phyloP scores from a whole-genome alignment of 2,113 vertebrate genomes.

The Nesogale talazaci region DNA sequence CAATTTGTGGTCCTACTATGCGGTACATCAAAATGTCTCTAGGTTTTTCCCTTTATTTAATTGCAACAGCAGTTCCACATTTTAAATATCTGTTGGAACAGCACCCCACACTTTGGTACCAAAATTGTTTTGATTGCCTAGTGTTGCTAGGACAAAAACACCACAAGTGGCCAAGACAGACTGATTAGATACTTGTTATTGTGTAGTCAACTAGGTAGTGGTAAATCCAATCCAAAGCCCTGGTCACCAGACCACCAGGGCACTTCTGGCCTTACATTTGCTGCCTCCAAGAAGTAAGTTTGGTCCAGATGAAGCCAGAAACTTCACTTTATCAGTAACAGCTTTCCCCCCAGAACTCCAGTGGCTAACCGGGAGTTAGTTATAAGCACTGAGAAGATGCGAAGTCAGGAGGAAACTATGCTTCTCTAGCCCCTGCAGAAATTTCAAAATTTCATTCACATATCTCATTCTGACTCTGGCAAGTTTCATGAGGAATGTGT shows the following conservation, averaged over 20 bases:
- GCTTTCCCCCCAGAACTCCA: not conserved
- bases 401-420: not conserved
- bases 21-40: too few species aligned
- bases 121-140: not conserved
- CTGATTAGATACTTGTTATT: not conserved
- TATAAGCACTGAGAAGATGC: not conserved
- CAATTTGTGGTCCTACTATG: too few species aligned
- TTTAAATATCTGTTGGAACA: not conserved
- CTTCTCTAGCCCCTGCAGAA: not conserved
- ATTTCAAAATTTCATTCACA: conserved; percentile 10
- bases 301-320: not conserved
- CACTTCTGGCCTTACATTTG: not conserved
- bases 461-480: conserved; percentile 40
- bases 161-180: not conserved
- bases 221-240: not conserved
- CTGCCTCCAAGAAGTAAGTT: not conserved
- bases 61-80: not conserved
- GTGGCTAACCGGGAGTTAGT: not conserved
- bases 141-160: not conserved
- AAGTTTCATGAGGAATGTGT: conserved; percentile 57
- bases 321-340: not conserved
- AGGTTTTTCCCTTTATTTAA: too few species aligned
- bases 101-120: not conserved
- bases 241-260: not conserved
- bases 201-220: not conserved